Percentiles rank a stretch among this genome's conserved stretches.
These are phyloP conservation scores for Eriosoma lanigerum DNA, from an alignment of 1,140 invertebrate genomes.

Conservation along the genomic window DNA sequence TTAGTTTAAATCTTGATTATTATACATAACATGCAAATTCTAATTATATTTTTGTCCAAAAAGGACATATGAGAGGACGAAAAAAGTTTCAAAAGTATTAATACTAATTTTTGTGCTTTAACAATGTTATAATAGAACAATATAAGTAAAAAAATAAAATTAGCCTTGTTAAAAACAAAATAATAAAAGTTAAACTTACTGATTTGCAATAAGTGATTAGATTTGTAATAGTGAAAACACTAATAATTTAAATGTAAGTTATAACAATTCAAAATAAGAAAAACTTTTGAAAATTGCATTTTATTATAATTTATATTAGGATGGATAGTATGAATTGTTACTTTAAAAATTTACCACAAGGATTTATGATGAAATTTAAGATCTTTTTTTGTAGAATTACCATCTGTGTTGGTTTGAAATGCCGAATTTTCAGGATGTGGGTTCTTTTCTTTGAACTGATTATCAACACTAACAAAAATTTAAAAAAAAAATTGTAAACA, in stretches of 20 bases:
- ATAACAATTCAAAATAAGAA: background rate
- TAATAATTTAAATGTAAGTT: background rate
- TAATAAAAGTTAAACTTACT: background rate
- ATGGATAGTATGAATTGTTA: background rate
- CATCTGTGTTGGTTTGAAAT: constrained; percentile 9
- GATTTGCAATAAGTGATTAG: background rate
- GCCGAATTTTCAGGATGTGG: background rate
- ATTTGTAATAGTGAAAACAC: background rate
- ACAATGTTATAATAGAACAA: background rate
- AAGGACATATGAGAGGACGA: no score
- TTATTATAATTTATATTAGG: no score
- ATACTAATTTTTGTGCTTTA: no score
- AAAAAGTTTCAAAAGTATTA: no score
- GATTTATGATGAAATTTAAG: constrained; percentile 39
- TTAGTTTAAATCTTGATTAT: no score
- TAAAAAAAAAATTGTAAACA: background rate
- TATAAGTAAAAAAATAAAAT: background rate
- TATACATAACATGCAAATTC: no score
- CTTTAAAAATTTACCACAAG: constrained; percentile 14
- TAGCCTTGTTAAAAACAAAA: constrained; percentile 5
- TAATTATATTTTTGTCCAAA: no score
- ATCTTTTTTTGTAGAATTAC: constrained; percentile 16
- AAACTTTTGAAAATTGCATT: background rate
- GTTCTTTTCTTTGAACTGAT: constrained; percentile 2
- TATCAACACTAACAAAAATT: constrained; percentile 22